Conservation (phyloP, 2,888 invertebrate genomes). For the Xanthia icteritia region DNA sequence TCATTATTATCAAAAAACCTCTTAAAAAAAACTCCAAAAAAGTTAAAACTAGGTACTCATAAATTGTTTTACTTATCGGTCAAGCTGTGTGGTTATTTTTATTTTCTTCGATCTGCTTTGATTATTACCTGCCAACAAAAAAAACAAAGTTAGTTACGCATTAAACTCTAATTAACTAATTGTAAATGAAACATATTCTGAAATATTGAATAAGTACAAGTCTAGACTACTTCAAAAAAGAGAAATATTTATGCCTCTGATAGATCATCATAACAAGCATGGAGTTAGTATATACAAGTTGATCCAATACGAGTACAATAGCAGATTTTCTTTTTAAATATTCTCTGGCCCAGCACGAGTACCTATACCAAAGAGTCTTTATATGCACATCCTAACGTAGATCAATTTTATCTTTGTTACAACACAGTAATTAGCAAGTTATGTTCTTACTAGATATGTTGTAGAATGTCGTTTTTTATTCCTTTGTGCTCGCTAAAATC, state of each 20-base stretch:
- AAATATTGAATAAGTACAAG: neutral
- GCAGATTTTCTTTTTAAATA: neutral
- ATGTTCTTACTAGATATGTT: conserved; percentile 33
- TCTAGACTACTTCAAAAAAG: neutral
- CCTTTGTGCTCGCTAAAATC: conserved; percentile 46
- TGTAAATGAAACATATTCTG: neutral
- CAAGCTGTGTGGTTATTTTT: neutral
- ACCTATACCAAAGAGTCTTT: conserved; percentile 2
- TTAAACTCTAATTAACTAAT: neutral
- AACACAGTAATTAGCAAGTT: conserved; percentile 35
- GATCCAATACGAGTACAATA: neutral
- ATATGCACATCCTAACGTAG: conserved; percentile 16
- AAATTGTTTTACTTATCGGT: neutral
- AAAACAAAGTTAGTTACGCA: conserved; percentile 15
- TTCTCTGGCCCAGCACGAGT: neutral
- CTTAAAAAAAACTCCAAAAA: neutral
- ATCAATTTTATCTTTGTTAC: conserved; percentile 54
- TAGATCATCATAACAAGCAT: neutral
- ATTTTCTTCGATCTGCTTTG: conserved; percentile 6
- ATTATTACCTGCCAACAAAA: conserved; percentile 62
- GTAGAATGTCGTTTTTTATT: conserved; percentile 60
- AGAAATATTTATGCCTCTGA: neutral
- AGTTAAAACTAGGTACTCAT: neutral
- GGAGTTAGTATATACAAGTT: neutral
- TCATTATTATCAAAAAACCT: neutral